A percentile compares a stretch with the other conserved stretches of the same genome.
These are phyloP conservation scores for Hippopotamyrus pictus DNA, from an alignment of 2,797 vertebrate species.

Conservation along the genomic window DNA sequence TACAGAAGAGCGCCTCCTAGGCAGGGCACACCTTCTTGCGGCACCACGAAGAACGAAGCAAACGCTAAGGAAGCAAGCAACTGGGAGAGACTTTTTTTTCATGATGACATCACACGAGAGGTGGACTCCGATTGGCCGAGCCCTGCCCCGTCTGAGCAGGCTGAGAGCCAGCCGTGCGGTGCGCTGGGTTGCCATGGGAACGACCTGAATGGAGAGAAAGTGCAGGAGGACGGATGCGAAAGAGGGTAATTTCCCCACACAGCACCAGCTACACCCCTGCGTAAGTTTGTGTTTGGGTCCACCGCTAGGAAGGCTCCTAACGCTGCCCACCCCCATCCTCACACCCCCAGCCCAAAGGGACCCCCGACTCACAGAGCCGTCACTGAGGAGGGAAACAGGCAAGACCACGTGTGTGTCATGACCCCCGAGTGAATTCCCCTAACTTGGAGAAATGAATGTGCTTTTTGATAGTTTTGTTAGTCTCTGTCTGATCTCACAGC, in stretches of 20 bases:
- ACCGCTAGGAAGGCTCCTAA: neutral
- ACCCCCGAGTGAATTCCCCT: neutral
- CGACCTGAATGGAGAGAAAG: slow-evolving; percentile 18
- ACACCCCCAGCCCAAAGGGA: neutral
- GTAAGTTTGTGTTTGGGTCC: neutral
- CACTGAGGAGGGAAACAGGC: neutral
- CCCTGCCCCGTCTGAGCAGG: neutral
- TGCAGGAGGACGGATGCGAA: slow-evolving; percentile 4
- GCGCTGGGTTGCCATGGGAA: slow-evolving; percentile 18
- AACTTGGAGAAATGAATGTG: neutral
- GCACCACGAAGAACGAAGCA: neutral
- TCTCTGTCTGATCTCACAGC: neutral
- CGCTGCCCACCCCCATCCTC: neutral
- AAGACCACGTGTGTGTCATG: neutral
- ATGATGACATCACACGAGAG: neutral
- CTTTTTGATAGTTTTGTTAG: neutral
- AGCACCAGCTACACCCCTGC: neutral
- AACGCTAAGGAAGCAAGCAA: neutral
- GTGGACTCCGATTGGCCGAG: neutral
- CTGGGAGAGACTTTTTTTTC: neutral
- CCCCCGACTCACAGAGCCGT: neutral
- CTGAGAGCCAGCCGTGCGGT: slow-evolving; percentile 2
- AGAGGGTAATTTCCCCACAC: slow-evolving; percentile 3
- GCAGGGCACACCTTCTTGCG: neutral
- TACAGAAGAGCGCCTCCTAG: neutral